Evolutionary conservation across 2,113 vertebrate genomes (phyloP).

Genomic region (Pelobates fuscus): DNA sequence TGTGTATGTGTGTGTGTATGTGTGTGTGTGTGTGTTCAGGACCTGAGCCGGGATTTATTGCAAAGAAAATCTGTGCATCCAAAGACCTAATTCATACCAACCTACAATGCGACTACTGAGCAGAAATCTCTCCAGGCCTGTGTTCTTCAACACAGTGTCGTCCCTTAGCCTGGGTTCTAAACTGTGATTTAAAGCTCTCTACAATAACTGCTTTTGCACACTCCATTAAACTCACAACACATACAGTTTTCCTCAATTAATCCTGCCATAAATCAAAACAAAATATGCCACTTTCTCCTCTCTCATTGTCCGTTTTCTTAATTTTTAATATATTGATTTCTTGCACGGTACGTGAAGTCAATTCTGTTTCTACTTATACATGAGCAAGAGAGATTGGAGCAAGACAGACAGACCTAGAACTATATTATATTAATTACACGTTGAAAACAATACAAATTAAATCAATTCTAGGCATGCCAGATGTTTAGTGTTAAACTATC

Average conservation of each 20-base stretch:
- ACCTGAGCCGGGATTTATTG: slow-evolving; percentile 59
- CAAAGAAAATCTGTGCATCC: slow-evolving; percentile 50
- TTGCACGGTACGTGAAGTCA: not conserved
- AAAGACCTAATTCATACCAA: slow-evolving; percentile 62
- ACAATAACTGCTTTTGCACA: slow-evolving; percentile 12
- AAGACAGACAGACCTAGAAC: too few relatives aligned
- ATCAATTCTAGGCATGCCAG: not conserved
- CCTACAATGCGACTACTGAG: slow-evolving; percentile 65
- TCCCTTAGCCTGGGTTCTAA: slow-evolving; percentile 45
- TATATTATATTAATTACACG: not conserved
- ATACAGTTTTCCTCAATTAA: slow-evolving; percentile 49
- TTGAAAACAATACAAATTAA: not conserved
- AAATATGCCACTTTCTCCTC: slow-evolving; percentile 50
- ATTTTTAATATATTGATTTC: not conserved
- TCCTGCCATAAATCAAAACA: slow-evolving; percentile 53
- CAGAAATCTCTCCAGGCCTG: slow-evolving; percentile 1
- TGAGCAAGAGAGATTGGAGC: too few relatives aligned
- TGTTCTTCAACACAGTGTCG: slow-evolving; percentile 36
- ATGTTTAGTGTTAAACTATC: not conserved
- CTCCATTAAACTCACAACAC: slow-evolving; percentile 33
- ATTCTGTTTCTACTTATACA: too few relatives aligned
- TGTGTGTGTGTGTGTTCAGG: slow-evolving; percentile 49
- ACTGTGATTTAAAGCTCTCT: slow-evolving; percentile 11
- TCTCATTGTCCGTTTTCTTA: not conserved
- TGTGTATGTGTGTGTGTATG: too few relatives aligned